Evolutionary conservation across 2,113 vertebrate species (phyloP).

Genomic region (Anhinga rufa): DNA sequence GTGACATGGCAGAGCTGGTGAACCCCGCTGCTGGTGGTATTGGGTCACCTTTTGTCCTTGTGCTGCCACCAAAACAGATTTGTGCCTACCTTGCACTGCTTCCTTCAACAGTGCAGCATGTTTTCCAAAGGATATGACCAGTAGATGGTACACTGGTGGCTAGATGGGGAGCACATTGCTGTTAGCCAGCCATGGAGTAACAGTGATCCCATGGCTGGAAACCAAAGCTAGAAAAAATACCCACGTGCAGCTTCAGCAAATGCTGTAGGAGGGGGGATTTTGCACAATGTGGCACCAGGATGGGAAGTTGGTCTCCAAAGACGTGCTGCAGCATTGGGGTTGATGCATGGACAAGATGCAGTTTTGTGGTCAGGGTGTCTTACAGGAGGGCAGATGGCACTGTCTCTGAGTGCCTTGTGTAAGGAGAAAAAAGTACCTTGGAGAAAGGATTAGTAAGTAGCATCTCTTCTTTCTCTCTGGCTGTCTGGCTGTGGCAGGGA

Average conservation of each 20-base stretch:
- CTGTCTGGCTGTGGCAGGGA: neutral
- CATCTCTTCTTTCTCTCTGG: neutral
- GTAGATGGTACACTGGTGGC: neutral
- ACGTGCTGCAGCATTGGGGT: neutral
- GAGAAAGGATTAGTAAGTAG: neutral
- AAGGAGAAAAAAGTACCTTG: neutral
- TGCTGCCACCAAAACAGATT: neutral
- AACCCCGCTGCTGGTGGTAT: neutral
- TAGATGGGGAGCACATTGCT: neutral
- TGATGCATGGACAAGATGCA: neutral
- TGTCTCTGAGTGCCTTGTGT: neutral
- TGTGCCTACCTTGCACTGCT: neutral
- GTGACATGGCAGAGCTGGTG: neutral
- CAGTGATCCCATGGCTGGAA: neutral
- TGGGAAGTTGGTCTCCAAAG: neutral
- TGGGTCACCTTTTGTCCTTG: neutral
- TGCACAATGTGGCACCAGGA: rapidly evolving
- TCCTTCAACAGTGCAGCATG: neutral
- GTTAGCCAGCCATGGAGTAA: neutral
- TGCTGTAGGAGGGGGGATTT: neutral
- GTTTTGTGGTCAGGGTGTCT: neutral
- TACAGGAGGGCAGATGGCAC: neutral
- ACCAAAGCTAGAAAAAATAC: neutral
- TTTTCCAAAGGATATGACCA: neutral
- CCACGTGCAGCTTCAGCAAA: neutral